phyloP scores from a whole-genome alignment of 2,797 vertebrate genomes.

The Danio albolineatus region DNA sequence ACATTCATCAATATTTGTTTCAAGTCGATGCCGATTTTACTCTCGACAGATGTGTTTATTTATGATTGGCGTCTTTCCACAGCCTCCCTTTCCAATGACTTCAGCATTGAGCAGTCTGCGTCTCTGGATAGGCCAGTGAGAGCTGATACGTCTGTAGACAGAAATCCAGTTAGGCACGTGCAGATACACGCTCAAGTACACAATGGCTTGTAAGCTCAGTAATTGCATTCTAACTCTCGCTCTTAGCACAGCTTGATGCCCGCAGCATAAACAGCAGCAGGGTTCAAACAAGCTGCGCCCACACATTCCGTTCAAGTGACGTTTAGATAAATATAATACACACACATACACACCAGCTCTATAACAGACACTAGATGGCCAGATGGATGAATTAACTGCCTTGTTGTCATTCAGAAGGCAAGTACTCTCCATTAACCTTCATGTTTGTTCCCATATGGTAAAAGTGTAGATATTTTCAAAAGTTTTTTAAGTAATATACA shows the following conservation, averaged over 20 bases:
- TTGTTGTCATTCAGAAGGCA: not conserved
- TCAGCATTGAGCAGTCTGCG: slow-evolving; percentile 35
- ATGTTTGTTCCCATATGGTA: not conserved
- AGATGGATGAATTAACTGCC: not conserved
- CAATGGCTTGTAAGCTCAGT: slow-evolving; percentile 39
- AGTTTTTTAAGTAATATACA: no score
- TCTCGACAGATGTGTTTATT: slow-evolving; percentile 24
- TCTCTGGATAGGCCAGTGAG: slow-evolving; percentile 36
- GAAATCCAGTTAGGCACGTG: slow-evolving; percentile 38
- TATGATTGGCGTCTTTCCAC: slow-evolving; percentile 27
- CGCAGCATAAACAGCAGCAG: slow-evolving; percentile 44
- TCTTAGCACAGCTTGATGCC: slow-evolving; percentile 25
- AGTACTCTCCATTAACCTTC: slow-evolving; percentile 17
- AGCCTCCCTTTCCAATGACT: slow-evolving; percentile 29
- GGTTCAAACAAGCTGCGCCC: slow-evolving; percentile 43
- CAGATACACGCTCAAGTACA: slow-evolving; percentile 45
- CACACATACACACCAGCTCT: slow-evolving; percentile 14
- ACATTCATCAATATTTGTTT: slow-evolving; percentile 37
- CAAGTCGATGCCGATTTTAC: slow-evolving; percentile 16
- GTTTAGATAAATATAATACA: slow-evolving; percentile 8
- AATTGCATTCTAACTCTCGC: slow-evolving; percentile 42
- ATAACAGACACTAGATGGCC: slow-evolving; percentile 16
- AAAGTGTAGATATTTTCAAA: no score
- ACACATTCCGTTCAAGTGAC: slow-evolving; percentile 34
- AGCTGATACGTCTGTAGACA: slow-evolving; percentile 15